A percentile compares a stretch with the other conserved stretches of the same genome.
These are phyloP conservation scores for Drymodes brunneopygia DNA, from an alignment of 2,113 vertebrate genomes.

Conservation along the genomic window DNA sequence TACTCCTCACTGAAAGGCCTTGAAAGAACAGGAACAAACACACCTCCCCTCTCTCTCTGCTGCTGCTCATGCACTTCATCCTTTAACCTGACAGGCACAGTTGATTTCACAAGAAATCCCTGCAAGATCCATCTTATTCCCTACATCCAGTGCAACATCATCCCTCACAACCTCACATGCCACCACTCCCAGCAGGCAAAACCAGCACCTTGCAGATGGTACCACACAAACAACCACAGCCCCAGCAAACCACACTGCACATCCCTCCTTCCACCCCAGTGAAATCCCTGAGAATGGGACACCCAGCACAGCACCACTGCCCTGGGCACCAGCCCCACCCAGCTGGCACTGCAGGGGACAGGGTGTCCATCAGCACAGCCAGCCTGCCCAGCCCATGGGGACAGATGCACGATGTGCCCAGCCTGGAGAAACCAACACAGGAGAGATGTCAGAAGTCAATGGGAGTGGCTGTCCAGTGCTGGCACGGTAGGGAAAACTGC, in stretches of 20 bases:
- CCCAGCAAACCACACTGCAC: accelerated
- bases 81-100: background rate
- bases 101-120: accelerated
- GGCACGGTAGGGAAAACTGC: accelerated
- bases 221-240: background rate
- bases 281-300: background rate
- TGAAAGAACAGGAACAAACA: background rate
- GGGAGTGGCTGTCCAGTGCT: background rate
- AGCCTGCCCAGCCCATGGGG: background rate
- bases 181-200: background rate
- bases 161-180: background rate
- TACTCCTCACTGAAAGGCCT: background rate
- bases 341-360: background rate
- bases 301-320: background rate
- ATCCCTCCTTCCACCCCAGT: accelerated
- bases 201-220: background rate
- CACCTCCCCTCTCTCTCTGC: background rate
- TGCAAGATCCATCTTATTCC: background rate
- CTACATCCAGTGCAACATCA: too few relatives aligned
- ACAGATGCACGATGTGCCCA: background rate
- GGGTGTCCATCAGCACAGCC: background rate
- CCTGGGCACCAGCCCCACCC: background rate
- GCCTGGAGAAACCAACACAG: background rate
- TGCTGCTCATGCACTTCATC: background rate
- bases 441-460: background rate